Evolutionary conservation across 2,797 vertebrate species (phyloP).

Genomic region (Anisognathus igniventris): DNA sequence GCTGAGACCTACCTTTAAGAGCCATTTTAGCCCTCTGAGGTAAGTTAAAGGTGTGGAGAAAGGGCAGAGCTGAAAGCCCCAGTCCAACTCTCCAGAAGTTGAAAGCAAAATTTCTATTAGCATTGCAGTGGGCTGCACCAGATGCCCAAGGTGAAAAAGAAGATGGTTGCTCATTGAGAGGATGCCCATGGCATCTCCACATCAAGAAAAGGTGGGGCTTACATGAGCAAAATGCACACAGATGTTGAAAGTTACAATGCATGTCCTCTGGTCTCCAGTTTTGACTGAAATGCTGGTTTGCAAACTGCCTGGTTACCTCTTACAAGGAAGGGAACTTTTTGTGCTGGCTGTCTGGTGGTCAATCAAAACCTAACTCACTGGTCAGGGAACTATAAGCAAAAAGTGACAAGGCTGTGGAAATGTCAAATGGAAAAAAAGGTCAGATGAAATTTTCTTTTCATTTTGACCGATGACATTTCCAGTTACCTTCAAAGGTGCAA

Average conservation of each 20-base stretch:
- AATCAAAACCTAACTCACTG: not conserved
- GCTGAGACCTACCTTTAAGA: not conserved
- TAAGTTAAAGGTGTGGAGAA: not conserved
- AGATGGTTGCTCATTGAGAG: not conserved
- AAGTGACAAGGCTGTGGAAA: constrained; percentile 25
- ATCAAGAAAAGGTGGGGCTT: not conserved
- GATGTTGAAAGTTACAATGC: not conserved
- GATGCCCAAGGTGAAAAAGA: not conserved
- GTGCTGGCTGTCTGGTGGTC: not conserved
- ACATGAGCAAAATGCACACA: not conserved
- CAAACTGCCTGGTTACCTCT: not conserved
- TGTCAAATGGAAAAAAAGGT: constrained; percentile 42
- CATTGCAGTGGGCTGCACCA: not conserved
- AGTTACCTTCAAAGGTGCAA: constrained; percentile 2
- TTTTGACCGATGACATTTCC: constrained; percentile 55
- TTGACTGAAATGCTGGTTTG: not conserved
- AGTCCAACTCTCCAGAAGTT: not conserved
- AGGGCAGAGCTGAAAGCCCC: not conserved
- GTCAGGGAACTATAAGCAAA: not conserved
- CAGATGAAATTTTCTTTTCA: constrained; percentile 35
- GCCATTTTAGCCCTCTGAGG: not conserved
- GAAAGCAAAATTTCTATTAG: not conserved
- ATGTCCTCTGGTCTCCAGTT: not conserved
- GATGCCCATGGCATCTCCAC: not conserved
- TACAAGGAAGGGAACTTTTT: not conserved